Percentiles rank a stretch among this genome's conserved stretches.
phyloP scores from a whole-genome alignment of 2,113 vertebrate species.

The Marcusenius ussheri region DNA sequence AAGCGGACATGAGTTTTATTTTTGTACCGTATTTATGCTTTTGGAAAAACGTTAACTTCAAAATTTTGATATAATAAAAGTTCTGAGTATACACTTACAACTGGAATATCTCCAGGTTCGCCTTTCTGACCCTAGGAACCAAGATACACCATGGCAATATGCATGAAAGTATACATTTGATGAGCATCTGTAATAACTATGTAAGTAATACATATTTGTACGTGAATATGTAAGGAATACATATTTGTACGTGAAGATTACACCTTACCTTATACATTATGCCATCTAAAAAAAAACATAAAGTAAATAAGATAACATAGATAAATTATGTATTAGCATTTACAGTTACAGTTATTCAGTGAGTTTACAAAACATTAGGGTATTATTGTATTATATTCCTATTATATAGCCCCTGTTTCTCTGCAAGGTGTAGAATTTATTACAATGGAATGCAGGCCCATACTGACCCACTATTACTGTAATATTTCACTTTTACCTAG shows the following conservation, averaged over 20 bases:
- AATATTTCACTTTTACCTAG: slow-evolving; percentile 32
- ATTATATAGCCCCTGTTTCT: neutral
- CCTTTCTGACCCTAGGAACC: slow-evolving; percentile 83
- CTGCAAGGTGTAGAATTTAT: neutral
- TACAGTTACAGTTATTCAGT: neutral
- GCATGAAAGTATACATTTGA: neutral
- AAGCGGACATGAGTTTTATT: neutral
- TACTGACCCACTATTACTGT: neutral
- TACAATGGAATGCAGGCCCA: neutral
- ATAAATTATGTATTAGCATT: neutral
- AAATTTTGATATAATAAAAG: neutral
- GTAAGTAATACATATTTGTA: neutral
- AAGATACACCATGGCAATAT: neutral
- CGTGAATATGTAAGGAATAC: neutral
- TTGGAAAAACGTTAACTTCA: neutral
- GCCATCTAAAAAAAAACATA: slow-evolving; percentile 25
- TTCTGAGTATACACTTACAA: slow-evolving; percentile 63
- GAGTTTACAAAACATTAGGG: neutral
- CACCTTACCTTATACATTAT: slow-evolving; percentile 45
- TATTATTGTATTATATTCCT: neutral
- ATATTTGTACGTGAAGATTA: neutral
- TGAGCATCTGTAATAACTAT: neutral
- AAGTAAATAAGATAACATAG: too few relatives aligned
- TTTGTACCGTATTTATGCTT: neutral
- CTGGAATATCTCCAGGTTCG: slow-evolving; percentile 89